Percentiles rank a stretch among this genome's conserved stretches.
Evolutionary conservation across 2,113 vertebrate species (phyloP).

Genomic region (Neopipo cinnamomea): DNA sequence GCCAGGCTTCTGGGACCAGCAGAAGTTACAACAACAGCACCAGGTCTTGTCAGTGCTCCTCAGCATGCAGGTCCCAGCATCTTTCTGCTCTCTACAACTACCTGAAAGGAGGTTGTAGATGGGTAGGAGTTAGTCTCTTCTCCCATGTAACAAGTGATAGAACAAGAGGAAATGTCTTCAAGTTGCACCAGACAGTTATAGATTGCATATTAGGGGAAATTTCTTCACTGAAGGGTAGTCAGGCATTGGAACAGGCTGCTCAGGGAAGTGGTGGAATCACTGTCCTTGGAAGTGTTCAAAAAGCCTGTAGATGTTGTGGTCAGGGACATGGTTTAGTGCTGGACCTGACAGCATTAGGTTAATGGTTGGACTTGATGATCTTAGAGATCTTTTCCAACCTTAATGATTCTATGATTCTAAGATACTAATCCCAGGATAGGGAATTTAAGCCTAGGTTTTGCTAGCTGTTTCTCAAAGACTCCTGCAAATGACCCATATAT

Average conservation of each 20-base stretch:
- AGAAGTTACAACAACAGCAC: rapidly evolving
- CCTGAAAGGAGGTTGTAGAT: background rate
- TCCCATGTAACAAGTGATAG: background rate
- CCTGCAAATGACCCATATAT: background rate
- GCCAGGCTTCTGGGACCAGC: background rate
- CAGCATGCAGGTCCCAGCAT: rapidly evolving
- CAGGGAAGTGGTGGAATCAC: background rate
- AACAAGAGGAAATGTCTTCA: background rate
- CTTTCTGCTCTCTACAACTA: background rate
- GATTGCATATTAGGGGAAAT: background rate
- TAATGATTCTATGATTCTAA: background rate
- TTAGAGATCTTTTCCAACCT: background rate
- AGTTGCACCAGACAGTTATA: background rate
- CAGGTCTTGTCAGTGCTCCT: background rate
- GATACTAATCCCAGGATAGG: background rate
- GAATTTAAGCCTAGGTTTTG: background rate
- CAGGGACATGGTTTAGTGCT: background rate
- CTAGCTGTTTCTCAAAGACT: background rate
- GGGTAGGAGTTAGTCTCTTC: background rate
- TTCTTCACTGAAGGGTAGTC: background rate
- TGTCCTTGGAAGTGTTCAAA: background rate
- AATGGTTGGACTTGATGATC: rapidly evolving
- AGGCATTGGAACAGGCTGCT: background rate
- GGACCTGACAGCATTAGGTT: background rate
- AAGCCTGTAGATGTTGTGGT: background rate